phyloP scores from a whole-genome alignment of 2,888 invertebrate genomes.

The Hirtodrosophila duncani region DNA sequence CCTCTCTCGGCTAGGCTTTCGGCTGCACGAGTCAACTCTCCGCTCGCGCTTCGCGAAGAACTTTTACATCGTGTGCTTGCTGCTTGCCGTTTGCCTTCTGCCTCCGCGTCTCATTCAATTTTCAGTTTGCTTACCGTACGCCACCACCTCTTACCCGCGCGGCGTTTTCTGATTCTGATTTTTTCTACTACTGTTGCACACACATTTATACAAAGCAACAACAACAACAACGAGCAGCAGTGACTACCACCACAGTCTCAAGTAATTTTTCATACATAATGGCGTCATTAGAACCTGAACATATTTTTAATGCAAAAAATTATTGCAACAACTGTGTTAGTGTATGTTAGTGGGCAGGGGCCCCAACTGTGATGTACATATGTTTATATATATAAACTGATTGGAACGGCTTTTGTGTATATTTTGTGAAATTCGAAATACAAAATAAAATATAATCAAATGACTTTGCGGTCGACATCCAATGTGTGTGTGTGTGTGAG shows the following conservation, averaged over 20 bases:
- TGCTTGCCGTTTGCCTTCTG: constrained; percentile 56
- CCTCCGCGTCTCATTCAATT: constrained; percentile 70
- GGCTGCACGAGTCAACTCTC: no score
- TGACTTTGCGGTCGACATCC: constrained; percentile 64
- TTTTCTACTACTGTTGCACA: constrained; percentile 69
- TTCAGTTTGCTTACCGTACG: constrained; percentile 73
- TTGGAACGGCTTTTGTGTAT: constrained; percentile 57
- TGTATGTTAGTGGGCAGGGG: constrained; percentile 14
- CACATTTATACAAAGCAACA: constrained; percentile 26
- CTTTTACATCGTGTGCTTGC: constrained; percentile 54
- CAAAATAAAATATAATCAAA: constrained; percentile 51
- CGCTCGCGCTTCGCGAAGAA: constrained; percentile 60
- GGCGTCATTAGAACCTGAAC: constrained; percentile 69
- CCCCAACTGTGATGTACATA: neutral
- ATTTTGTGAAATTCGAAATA: constrained; percentile 67
- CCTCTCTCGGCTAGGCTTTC: constrained; percentile 11
- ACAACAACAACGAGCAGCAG: constrained; percentile 13
- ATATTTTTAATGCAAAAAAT: constrained; percentile 50
- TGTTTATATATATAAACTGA: constrained; percentile 32
- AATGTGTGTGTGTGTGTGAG: constrained; percentile 25
- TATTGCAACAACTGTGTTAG: constrained; percentile 17
- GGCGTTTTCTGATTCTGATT: constrained; percentile 61
- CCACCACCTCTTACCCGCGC: constrained; percentile 76
- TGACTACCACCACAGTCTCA: constrained; percentile 50
- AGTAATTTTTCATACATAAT: constrained; percentile 65